Percentiles rank a stretch among this genome's conserved stretches.
Conservation (phyloP, 2,888 invertebrate genomes). For the Drosophila hamatofila region DNA sequence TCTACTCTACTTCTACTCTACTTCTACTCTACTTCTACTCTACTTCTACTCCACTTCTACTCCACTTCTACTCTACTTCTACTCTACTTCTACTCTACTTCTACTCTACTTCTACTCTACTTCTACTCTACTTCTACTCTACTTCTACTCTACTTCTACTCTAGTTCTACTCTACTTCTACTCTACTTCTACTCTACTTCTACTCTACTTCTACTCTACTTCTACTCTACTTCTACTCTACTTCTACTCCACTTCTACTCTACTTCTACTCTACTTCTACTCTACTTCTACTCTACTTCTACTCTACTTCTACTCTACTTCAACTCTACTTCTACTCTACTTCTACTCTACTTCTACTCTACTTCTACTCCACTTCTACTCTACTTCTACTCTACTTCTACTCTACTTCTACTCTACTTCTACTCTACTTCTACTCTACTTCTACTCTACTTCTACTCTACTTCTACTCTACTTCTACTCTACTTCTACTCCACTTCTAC, state of each 20-base stretch:
- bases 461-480: not conserved
- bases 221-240: not conserved
- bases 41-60: not conserved
- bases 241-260: not conserved
- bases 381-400: not conserved
- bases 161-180: not conserved
- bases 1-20: not conserved
- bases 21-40: not conserved
- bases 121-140: not conserved
- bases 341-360: not conserved
- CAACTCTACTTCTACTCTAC: not conserved
- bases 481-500: not conserved
- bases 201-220: not conserved
- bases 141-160: not conserved
- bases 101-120: not conserved
- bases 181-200: not conserved
- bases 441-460: not conserved
- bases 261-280: not conserved
- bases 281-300: not conserved
- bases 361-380: not conserved
- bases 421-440: not conserved
- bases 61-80: not conserved
- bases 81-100: conserved; percentile 2
- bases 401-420: not conserved
- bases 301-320: not conserved